Conservation (phyloP, 2,888 invertebrate genomes). For the Elysia crispata region DNA sequence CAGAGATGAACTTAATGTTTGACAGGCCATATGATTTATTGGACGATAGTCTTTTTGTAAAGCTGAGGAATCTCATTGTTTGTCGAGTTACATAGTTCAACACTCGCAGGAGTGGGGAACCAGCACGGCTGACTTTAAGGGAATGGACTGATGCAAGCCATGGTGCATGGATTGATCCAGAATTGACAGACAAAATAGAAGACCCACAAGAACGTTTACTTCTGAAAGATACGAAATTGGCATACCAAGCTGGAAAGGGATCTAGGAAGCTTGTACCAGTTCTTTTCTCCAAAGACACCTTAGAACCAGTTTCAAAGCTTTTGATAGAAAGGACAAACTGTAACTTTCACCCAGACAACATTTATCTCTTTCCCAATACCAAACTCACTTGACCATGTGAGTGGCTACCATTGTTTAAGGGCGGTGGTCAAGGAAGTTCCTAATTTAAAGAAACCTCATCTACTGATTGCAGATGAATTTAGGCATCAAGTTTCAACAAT, state of each 20-base stretch:
- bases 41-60: background rate
- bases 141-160: background rate
- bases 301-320: constrained; percentile 10
- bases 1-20: background rate
- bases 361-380: background rate
- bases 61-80: constrained; percentile 12
- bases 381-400: constrained; percentile 3
- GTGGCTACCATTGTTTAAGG: constrained; percentile 6
- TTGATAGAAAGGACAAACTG: constrained; percentile 2
- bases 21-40: background rate
- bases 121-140: background rate
- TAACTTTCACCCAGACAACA: constrained; percentile 7
- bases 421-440: too few species aligned
- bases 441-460: too few species aligned
- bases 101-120: background rate
- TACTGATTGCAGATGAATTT: background rate
- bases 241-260: constrained; percentile 5
- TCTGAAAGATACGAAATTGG: constrained; percentile 2
- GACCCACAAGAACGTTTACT: constrained; percentile 9
- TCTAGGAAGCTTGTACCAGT: background rate
- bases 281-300: background rate
- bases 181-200: background rate
- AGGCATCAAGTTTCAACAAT: background rate
- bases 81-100: background rate
- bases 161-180: background rate